These are phyloP conservation scores for Clytia hemisphaerica DNA, from an alignment of 30 jellyfish, hydroid and myxozoan genomes.

Conservation along the genomic window DNA sequence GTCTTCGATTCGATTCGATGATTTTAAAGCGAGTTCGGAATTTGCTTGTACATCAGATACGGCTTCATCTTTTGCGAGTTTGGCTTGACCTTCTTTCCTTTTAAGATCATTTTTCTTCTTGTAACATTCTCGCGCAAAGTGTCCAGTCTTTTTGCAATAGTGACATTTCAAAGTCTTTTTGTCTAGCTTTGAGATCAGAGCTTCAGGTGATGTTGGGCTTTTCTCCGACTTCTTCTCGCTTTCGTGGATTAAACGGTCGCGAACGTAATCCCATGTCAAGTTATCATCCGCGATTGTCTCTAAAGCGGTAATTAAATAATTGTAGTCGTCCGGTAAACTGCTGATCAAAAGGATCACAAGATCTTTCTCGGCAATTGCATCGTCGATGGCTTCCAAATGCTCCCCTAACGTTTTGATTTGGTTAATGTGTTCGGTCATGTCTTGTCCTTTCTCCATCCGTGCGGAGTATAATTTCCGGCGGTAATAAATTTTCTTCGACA, in stretches of 20 bases:
- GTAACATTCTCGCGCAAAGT: conserved; percentile 34
- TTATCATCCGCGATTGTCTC: conserved; percentile 40
- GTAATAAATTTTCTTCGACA: conserved; percentile 12
- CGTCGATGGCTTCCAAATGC: conserved; percentile 41
- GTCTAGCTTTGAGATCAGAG: neutral
- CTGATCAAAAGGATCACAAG: conserved; percentile 26
- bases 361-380: conserved; percentile 24
- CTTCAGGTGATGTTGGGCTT: neutral
- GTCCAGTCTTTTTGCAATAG: conserved; percentile 19
- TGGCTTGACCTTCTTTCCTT: neutral
- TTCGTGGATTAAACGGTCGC: conserved; percentile 14
- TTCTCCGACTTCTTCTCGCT: conserved; percentile 7
- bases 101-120: conserved; percentile 35
- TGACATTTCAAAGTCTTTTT: conserved; percentile 23
- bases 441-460: conserved; percentile 25
- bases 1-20: neutral
- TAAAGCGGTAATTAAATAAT: conserved; percentile 30
- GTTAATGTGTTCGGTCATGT: conserved; percentile 31
- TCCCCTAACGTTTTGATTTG: conserved; percentile 26
- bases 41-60: neutral
- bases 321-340: conserved; percentile 49
- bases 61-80: neutral
- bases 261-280: conserved; percentile 35
- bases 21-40: conserved; percentile 23
- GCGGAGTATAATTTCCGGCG: conserved; percentile 33